Evolutionary conservation across 2,797 vertebrate genomes (phyloP), one percentile per base, ranked within the genome.

Genomic region (Cossypha niveicapilla): DNA sequence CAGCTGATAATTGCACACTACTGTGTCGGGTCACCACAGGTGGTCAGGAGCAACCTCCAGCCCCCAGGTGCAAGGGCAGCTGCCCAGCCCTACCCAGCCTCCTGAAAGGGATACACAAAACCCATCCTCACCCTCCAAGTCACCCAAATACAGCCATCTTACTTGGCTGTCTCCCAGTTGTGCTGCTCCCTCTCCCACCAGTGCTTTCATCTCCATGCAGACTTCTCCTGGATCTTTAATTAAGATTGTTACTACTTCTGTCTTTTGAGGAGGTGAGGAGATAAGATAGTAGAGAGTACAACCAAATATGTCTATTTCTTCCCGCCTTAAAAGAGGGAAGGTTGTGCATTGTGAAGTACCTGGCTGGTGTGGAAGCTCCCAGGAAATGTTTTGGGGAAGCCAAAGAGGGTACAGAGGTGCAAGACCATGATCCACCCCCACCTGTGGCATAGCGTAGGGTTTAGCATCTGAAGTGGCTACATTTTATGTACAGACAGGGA

Each of bases 381-480:
- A 27, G 42, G 24, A 37, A 76, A 39, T 16, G 17, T 28, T 85
- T 76, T 35, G 28, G 28, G n/a, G 44, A 57, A 56, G 34, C 39
- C 60, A 75, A 72, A 70, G 19, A 58, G 14, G 23, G 3, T 47
- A 18, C 18, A 71, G 53, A 7, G 3, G 25, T 21, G 21, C 14
- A 83, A 13, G 12, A 27, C 16, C n/a, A 44, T 1, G 1, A 9
- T 70, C 13, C 10, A 7, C 11, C 6, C 17, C 11, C 0, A 0
- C 3, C 24, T 28, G 27, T 41, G 32, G n/a, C 56, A 86, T 3
- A 71, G 65, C 22, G 7, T 8, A 44, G 22, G 14, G 6, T 51
- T 58, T 54, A 76, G 27, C 30, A 79, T 37, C 42, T 50, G 16
- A 74, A 81, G 45, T 30, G 67, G 50, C 13, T 66, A 48, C 0